phyloP scores from a whole-genome alignment of 2,797 vertebrate genomes.

The Vireo griseus region DNA sequence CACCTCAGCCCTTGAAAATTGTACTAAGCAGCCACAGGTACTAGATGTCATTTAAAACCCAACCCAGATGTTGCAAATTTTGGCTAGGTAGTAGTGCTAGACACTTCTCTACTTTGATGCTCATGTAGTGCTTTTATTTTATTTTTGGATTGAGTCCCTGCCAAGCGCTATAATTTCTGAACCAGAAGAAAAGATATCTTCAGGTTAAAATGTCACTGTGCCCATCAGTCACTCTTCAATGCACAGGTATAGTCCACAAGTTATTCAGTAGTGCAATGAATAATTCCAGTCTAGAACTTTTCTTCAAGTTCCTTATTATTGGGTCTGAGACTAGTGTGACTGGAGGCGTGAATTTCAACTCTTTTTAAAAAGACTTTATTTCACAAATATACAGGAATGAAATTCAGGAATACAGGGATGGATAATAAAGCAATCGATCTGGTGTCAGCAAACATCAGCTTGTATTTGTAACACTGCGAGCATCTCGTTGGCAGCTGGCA shows the following conservation, averaged over 20 bases:
- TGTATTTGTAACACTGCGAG: background rate
- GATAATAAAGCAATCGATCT: background rate
- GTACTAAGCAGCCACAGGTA: background rate
- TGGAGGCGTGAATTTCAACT: background rate
- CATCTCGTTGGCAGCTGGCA: background rate
- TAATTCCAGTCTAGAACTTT: constrained; percentile 52
- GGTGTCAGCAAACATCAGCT: background rate
- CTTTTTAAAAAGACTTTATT: background rate
- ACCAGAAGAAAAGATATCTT: constrained; percentile 50
- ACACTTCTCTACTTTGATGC: background rate
- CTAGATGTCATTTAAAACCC: background rate
- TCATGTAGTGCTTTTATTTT: background rate
- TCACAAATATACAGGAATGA: background rate
- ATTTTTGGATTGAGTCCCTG: background rate
- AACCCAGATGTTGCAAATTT: background rate
- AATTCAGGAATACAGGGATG: background rate
- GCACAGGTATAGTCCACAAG: background rate
- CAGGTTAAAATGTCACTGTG: constrained; percentile 53
- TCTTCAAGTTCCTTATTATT: background rate
- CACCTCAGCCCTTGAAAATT: background rate
- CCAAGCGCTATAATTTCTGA: constrained; percentile 37
- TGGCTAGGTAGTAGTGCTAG: background rate
- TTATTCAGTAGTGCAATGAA: constrained; percentile 32
- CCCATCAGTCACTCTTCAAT: constrained; percentile 41
- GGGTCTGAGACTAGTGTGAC: background rate